Base-by-base conservation (phyloP, 2,797 vertebrate species). In the Coreius guichenoti region DNA sequence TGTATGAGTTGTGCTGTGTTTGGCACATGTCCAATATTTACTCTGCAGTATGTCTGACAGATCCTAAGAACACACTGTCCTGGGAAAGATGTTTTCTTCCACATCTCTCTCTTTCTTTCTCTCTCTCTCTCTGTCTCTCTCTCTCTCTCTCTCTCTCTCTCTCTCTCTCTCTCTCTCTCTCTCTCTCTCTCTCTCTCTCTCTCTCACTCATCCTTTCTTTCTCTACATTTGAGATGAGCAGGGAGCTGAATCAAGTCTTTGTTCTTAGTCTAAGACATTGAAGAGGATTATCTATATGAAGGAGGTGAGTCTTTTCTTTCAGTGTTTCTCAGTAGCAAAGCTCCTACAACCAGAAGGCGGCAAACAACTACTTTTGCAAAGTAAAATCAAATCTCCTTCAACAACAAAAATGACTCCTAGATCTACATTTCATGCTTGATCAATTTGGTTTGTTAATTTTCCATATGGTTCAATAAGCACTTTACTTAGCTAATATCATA, bases 11-110 rank as follows among this genome's bases (percentile, higher is more conserved):
- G 80, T 9, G 83, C 83, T 68, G 69, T 81, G 63, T 79, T 75
- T 92, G 92, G 91, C 91, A 78, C 79, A 31, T 11, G 61, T 89
- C 90, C 90, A 90, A 86, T 92, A 86, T 94, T 93, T 93, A 90
- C 87, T 72, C 85, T 43, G 83, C 86, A 80, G 88, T 88, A 92
- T 92, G 90, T 90, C 88, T 94, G 91, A 93, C 91, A 93, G 89
- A 87, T 89, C 91, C 83, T 80, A 81, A 90, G 92, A 90, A 93
- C 92, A 91, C 39, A 13, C 68, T 90, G 91, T 94, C 81, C 92
- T 87, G 80, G 83, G 70, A 82, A 75, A 86, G 81, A 61, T 78
- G 33, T 79, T 51, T 73, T 72, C 67, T 21, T 17, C 5, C 47
- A 75, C 13, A n/a, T 33, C 43, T 70, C 39, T n/a, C n/a, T 74